Percentiles rank a stretch among this genome's conserved stretches.
phyloP scores from a whole-genome alignment of 2,797 vertebrate species.

The Psittacula derbiana region DNA sequence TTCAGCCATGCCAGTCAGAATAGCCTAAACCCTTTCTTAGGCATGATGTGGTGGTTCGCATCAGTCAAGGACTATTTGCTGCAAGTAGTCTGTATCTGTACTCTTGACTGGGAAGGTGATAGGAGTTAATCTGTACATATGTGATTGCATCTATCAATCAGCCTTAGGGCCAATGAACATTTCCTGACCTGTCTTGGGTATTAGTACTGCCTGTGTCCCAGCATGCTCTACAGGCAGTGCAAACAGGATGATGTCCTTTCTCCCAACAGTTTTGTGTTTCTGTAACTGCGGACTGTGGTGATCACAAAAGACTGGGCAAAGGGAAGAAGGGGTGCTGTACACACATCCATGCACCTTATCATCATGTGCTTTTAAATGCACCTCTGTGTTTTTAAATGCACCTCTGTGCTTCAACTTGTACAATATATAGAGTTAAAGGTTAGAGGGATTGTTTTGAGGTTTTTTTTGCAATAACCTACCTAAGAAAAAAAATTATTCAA shows the following conservation, averaged over 20 bases:
- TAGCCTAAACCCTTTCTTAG: neutral
- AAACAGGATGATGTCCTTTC: neutral
- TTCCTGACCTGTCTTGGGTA: neutral
- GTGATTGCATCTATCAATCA: neutral
- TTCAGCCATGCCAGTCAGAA: neutral
- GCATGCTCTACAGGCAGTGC: neutral
- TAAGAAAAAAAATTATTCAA: neutral
- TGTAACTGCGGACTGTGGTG: neutral
- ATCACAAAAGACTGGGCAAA: neutral
- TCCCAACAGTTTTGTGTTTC: neutral
- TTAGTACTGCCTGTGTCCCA: neutral
- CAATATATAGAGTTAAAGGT: neutral
- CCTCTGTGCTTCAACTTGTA: neutral
- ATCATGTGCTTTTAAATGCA: neutral
- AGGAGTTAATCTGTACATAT: neutral
- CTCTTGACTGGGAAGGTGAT: neutral
- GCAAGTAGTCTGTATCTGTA: neutral
- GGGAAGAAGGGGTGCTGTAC: neutral
- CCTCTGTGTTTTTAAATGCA: neutral
- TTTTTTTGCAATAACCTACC: neutral
- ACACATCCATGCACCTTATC: neutral
- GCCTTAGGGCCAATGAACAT: neutral
- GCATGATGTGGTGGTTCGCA: rapidly evolving
- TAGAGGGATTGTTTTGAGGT: neutral
- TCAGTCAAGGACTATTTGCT: neutral